Evolutionary conservation across 2,113 vertebrate species (phyloP), one percentile per base, ranked within the genome.

Genomic region (Phasianus colchicus): DNA sequence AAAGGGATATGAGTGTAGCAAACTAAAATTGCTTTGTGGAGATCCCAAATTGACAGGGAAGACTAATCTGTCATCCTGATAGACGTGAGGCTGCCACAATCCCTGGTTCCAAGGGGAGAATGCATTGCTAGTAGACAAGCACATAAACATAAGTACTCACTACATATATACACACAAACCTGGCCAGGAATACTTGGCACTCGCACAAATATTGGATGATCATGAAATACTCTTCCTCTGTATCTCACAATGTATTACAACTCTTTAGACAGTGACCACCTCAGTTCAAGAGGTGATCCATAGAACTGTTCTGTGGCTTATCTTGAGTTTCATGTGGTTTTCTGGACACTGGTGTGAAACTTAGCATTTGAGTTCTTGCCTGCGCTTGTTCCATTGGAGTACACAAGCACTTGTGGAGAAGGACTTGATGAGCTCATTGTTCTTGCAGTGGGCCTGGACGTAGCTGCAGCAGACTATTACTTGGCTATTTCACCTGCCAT

Each of bases 241-340:
- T 50, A 30, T 36, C 45, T 85, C 21, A 24, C 47, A 21, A 27
- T 13, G 25, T n/a, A 2, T 85, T 36, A 16, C 3, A 0, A 74
- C 21, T 4, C 29, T 8, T 32, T 42, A 15, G 29, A 5, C 6
- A 69, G 20, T 21, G 48, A 50, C 2, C 0, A 5, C 2, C 25
- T 70, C 21, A 5, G 20, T 66, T 18, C 20, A 57, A 70, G 60
- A 45, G 20, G 11, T 30, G 11, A 17, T 55, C 17, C 38, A 50
- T 43, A 57, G n/a, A 61, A 6, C 24, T 36, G 2, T 18, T 84
- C 13, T 4, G 34, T 54, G n/a, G 7, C 9, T 83, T 7, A 4
- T 38, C 7, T 34, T 34, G 60, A 40, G 30, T 32, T 57, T 57
- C 16, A 55, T 30, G 54, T 38, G 13, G 10, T 6, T 77, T 80